Conservation (phyloP, 2,113 vertebrate genomes). For the Oryzias curvinotus region DNA sequence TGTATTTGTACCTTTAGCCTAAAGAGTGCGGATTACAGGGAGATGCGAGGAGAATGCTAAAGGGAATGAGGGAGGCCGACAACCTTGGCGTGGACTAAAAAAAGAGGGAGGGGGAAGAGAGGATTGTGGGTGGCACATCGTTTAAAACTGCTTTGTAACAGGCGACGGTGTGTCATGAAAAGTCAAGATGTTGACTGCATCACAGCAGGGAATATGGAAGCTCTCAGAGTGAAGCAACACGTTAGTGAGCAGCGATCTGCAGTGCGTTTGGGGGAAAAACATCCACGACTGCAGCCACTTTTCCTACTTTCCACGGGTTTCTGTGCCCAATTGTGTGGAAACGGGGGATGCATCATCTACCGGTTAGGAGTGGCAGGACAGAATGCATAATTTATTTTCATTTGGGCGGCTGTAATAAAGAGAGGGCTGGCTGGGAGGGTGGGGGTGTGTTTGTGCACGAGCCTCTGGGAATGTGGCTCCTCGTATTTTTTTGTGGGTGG, state of each 20-base stretch:
- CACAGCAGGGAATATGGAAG: too few relatives aligned
- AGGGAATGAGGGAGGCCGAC: constrained; percentile 56
- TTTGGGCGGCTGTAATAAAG: constrained; percentile 65
- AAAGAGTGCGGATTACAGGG: constrained; percentile 71
- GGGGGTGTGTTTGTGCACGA: constrained; percentile 1
- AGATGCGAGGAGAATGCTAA: constrained; percentile 75
- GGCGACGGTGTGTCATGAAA: too few relatives aligned
- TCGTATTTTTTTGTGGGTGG: constrained; percentile 4
- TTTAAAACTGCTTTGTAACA: constrained; percentile 27
- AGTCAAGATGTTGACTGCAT: too few relatives aligned
- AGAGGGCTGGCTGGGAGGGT: constrained; percentile 18
- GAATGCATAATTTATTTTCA: constrained; percentile 80
- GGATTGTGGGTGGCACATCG: constrained; percentile 35
- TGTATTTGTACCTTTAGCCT: constrained; percentile 73
- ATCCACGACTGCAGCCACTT: constrained; percentile 18
- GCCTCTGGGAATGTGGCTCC: constrained; percentile 18
- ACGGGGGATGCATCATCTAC: constrained; percentile 60
- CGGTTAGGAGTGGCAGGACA: constrained; percentile 63
- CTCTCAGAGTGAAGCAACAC: constrained; percentile 13
- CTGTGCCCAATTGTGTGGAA: constrained; percentile 62
- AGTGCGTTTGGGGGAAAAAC: constrained; percentile 7
- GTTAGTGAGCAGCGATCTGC: constrained; percentile 10
- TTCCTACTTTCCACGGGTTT: constrained; percentile 41
- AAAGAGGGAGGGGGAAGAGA: constrained; percentile 29
- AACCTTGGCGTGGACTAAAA: constrained; percentile 66